phyloP scores from a whole-genome alignment of 2,797 vertebrate genomes.

The Etheostoma perlongum region DNA sequence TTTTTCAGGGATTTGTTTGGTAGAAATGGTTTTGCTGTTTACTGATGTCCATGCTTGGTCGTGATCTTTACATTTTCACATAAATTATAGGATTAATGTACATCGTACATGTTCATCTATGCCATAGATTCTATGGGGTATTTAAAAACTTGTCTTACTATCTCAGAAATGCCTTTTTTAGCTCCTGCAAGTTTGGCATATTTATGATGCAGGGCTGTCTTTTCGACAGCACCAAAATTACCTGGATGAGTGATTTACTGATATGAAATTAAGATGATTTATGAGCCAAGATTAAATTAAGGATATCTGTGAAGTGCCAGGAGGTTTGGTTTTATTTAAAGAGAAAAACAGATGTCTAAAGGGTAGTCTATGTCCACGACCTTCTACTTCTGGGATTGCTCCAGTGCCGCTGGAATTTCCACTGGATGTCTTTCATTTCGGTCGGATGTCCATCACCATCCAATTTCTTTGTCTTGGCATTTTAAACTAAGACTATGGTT shows the following conservation, averaged over 20 bases:
- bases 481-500: no score
- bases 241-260: background rate
- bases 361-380: background rate
- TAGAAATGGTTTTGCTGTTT: background rate
- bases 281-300: constrained; percentile 1
- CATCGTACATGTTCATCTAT: background rate
- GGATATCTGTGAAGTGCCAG: background rate
- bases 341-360: constrained; percentile 3
- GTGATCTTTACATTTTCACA: background rate
- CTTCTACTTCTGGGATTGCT: no score
- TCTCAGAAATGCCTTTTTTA: background rate
- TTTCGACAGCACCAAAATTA: background rate
- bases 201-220: background rate
- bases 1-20: background rate
- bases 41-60: background rate
- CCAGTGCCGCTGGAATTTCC: no score
- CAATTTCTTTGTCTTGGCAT: no score
- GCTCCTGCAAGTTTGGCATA: background rate
- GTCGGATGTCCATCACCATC: no score
- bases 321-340: constrained; percentile 5
- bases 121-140: no score
- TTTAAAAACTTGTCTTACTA: background rate
- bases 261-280: background rate
- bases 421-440: no score
- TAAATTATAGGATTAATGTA: background rate